Evolutionary conservation across 2,888 invertebrate species (phyloP).

Genomic region (Coleophora deauratella): DNA sequence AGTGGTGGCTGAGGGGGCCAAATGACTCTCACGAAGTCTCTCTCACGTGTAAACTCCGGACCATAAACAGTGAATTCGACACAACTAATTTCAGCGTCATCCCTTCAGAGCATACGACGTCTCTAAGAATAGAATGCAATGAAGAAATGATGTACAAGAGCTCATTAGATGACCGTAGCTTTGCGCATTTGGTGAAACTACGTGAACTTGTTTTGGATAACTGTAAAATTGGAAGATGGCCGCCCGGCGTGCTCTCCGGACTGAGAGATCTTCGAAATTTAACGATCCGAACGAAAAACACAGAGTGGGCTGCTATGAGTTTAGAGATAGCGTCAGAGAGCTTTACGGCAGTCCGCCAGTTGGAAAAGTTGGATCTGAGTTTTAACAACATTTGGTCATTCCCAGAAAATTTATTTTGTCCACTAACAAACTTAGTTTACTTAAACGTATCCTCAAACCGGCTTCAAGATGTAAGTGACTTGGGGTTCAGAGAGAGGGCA

Average conservation of each 20-base stretch:
- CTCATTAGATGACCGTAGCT: slow-evolving; percentile 83
- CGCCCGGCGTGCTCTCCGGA: slow-evolving; percentile 84
- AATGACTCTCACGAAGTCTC: slow-evolving; percentile 81
- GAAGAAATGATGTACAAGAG: slow-evolving; percentile 86
- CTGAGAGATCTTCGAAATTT: slow-evolving; percentile 87
- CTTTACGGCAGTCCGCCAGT: slow-evolving; percentile 83
- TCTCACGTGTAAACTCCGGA: slow-evolving; percentile 84
- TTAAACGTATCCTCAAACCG: slow-evolving; percentile 91
- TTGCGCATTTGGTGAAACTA: slow-evolving; percentile 85
- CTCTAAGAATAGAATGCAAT: slow-evolving; percentile 85
- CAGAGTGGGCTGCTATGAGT: slow-evolving; percentile 88
- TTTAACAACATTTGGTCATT: slow-evolving; percentile 93
- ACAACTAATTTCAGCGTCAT: slow-evolving; percentile 92
- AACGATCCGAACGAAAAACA: slow-evolving; percentile 88
- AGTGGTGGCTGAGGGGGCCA: slow-evolving; percentile 81
- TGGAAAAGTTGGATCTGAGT: slow-evolving; percentile 89
- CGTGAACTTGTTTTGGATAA: slow-evolving; percentile 87
- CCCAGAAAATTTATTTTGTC: slow-evolving; percentile 89
- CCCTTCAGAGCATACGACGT: slow-evolving; percentile 87
- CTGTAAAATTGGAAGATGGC: slow-evolving; percentile 90
- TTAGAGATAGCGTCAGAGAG: slow-evolving; percentile 87
- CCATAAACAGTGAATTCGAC: slow-evolving; percentile 90
- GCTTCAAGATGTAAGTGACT: slow-evolving; percentile 89
- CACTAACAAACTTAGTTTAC: slow-evolving; percentile 83
- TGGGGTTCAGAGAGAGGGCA: slow-evolving; percentile 86